Conservation (phyloP, 2,797 vertebrate genomes). For the Peromyscus attwateri region DNA sequence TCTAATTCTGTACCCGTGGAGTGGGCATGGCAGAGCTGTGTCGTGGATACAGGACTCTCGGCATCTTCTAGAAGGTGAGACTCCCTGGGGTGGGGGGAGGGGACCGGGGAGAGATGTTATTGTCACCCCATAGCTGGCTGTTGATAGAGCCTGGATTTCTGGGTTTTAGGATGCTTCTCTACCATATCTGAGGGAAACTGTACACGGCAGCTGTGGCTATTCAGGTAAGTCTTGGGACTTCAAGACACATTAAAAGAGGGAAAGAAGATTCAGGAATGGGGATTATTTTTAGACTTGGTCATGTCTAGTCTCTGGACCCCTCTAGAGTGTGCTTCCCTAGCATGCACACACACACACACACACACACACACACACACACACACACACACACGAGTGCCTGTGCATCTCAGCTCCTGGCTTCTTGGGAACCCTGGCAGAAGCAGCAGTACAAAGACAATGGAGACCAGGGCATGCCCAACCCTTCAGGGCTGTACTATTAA, state of each 20-base stretch:
- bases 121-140: neutral
- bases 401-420: neutral
- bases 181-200: neutral
- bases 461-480: neutral
- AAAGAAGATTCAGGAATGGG: accelerated
- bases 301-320: neutral
- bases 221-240: neutral
- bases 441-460: neutral
- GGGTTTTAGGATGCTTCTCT: neutral
- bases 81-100: no score
- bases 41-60: neutral
- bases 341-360: neutral
- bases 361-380: neutral
- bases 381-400: neutral
- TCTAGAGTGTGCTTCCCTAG: neutral
- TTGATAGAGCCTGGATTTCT: neutral
- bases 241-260: neutral
- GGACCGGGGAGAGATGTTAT: accelerated
- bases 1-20: neutral
- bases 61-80: neutral
- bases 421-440: neutral
- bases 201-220: neutral
- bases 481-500: neutral
- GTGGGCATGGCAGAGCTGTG: neutral
- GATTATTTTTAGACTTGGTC: neutral